phyloP scores from a whole-genome alignment of 2,797 vertebrate species.

The Diplodus puntazzo region DNA sequence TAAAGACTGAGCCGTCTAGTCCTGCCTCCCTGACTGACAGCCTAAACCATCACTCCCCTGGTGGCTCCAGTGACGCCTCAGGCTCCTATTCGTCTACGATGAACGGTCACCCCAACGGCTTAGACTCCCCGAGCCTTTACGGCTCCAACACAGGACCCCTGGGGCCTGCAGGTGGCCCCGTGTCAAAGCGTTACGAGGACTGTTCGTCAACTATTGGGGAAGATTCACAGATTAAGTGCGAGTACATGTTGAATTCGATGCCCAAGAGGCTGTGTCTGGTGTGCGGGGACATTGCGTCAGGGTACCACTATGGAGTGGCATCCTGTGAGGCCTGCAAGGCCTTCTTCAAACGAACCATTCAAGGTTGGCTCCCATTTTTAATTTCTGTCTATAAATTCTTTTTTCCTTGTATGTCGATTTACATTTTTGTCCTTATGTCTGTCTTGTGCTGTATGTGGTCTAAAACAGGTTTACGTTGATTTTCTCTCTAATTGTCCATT shows the following conservation, averaged over 20 bases:
- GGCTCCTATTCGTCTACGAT: slow-evolving; percentile 99
- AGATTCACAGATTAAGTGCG: slow-evolving; percentile 99
- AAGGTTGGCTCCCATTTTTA: slow-evolving; percentile 91
- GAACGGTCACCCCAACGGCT: slow-evolving; percentile 99
- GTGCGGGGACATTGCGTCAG: slow-evolving; percentile 98
- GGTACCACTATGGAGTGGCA: slow-evolving; percentile 98
- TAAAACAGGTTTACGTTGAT: not conserved
- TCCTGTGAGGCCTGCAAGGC: slow-evolving; percentile 99
- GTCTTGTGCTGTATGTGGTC: not conserved
- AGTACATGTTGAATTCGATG: slow-evolving; percentile 99
- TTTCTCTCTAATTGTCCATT: not conserved
- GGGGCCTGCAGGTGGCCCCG: slow-evolving; percentile 91
- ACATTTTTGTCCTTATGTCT: not conserved
- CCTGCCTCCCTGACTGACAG: slow-evolving; percentile 99
- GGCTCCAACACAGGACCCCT: slow-evolving; percentile 91
- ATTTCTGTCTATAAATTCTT: slow-evolving; percentile 43
- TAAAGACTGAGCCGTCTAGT: slow-evolving; percentile 99
- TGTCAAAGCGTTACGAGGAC: slow-evolving; percentile 96
- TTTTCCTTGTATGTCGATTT: not conserved
- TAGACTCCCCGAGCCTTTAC: slow-evolving; percentile 98
- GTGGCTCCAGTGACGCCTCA: slow-evolving; percentile 98
- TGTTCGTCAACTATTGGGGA: slow-evolving; percentile 98
- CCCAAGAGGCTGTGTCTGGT: slow-evolving; percentile 99
- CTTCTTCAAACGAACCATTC: slow-evolving; percentile 99
- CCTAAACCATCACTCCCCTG: slow-evolving; percentile 99